Percentiles rank a stretch among this genome's conserved stretches.
These are phyloP conservation scores for Argyresthia goedartella DNA, from an alignment of 2,888 invertebrate species.

Conservation along the genomic window DNA sequence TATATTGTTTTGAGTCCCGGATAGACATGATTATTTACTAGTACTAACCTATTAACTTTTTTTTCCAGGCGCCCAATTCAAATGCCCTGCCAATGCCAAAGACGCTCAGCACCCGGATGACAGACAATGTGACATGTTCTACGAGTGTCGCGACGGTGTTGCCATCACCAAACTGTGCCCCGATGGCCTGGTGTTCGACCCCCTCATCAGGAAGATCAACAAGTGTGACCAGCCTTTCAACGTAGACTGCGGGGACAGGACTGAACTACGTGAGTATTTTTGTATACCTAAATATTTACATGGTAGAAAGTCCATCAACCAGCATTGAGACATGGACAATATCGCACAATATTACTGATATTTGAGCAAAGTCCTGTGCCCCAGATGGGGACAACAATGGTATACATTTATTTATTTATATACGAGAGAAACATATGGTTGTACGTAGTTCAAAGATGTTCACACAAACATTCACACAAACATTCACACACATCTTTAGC, in stretches of 20 bases:
- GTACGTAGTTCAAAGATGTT: too few species aligned
- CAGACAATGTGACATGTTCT: constrained; percentile 89
- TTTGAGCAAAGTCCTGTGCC: not conserved
- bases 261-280: constrained; percentile 85
- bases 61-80: constrained; percentile 72
- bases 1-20: not conserved
- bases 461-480: too few species aligned
- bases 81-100: constrained; percentile 82
- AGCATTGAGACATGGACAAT: too few species aligned
- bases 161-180: constrained; percentile 84
- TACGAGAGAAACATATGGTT: too few species aligned
- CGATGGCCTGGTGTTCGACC: constrained; percentile 92
- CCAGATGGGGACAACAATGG: too few species aligned
- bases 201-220: constrained; percentile 85
- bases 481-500: too few species aligned
- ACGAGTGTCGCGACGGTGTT: constrained; percentile 80
- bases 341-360: too few species aligned
- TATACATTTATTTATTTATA: too few species aligned
- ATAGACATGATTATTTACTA: not conserved
- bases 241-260: constrained; percentile 90
- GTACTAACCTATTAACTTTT: constrained; percentile 14
- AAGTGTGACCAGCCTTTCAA: constrained; percentile 95
- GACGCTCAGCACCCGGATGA: constrained; percentile 86
- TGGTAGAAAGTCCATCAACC: not conserved
- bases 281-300: not conserved